A percentile compares a stretch with the other conserved stretches of the same genome.
Conservation (phyloP, 2,797 vertebrate species). For the Sebastes minor region DNA sequence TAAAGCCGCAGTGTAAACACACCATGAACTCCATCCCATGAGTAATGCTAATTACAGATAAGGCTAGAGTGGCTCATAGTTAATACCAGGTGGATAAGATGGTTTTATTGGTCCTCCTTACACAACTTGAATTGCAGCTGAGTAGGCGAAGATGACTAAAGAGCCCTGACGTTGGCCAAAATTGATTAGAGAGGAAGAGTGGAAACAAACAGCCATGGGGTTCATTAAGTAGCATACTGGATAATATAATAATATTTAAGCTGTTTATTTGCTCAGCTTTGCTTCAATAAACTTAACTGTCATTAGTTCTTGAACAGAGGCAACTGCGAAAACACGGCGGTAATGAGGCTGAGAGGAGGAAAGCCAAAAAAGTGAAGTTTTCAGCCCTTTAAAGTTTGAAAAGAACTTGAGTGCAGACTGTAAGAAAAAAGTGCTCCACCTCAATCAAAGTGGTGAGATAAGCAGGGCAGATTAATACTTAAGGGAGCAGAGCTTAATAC, state of each 20-base stretch:
- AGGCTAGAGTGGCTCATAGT: constrained; percentile 51
- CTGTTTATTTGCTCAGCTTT: constrained; percentile 58
- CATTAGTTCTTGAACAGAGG: constrained; percentile 49
- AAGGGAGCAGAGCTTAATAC: constrained; percentile 41
- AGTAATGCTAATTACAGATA: constrained; percentile 76
- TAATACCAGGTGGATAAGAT: constrained; percentile 71
- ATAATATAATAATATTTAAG: constrained; percentile 29
- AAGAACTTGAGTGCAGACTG: constrained; percentile 20
- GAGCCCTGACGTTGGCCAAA: constrained; percentile 9
- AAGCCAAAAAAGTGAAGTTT: constrained; percentile 25
- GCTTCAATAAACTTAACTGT: constrained; percentile 46
- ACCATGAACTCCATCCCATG: constrained; percentile 44
- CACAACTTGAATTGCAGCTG: neutral
- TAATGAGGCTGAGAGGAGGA: constrained; percentile 45
- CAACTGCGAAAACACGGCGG: constrained; percentile 36
- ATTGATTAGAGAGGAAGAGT: constrained; percentile 3
- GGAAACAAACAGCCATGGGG: neutral
- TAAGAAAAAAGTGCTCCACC: constrained; percentile 38
- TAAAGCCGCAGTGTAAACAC: constrained; percentile 67
- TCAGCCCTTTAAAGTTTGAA: constrained; percentile 36
- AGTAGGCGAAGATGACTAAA: constrained; percentile 18
- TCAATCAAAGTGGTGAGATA: constrained; percentile 51
- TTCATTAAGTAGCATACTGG: constrained; percentile 32
- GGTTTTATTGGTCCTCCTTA: constrained; percentile 7
- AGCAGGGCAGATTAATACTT: constrained; percentile 51